Base-by-base conservation (phyloP, 2,797 vertebrate genomes). In the Rhinogobio ventralis region DNA sequence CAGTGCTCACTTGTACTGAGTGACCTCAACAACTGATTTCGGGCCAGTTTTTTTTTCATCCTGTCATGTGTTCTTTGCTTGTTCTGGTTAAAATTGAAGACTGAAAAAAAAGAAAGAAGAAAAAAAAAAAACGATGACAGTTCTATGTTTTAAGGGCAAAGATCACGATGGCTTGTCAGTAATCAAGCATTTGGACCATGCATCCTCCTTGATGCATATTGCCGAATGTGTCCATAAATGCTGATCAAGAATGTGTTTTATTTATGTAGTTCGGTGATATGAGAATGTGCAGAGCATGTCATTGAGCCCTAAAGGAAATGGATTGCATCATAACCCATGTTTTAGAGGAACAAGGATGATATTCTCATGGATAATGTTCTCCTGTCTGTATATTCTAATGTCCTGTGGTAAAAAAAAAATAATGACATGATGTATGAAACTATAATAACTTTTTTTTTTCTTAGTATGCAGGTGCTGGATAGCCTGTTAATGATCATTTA, bases 401-500 rank as follows among this genome's bases (percentile, higher is more conserved):
- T 93, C 87, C 83, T 91, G 87, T 89, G 75, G 87, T 82, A 49
- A 69, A 86, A 89, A 86, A 85, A 87, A 64, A 82, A 71, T 86
- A 82, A 87, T 39, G 66, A 92, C 90, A 90, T 84, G 85, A 91
- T 93, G 89, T 92, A 87, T 83, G 79, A 89, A 86, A 88, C 90
- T 88, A 87, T 90, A 81, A 89, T 88, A 91, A 91, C 92, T 83
- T 89, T 89, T 80, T n/a, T 53, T 66, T 80, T 81, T 92, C 90
- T 91, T 91, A 90, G 88, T 88, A 88, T 89, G 87, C 94, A 93
- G 94, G 93, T 93, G 93, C 94, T 92, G 93, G 93, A 93, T 91
- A 93, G 92, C 94, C 95, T 96, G 93, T 93, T 91, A 81, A 90
- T 88, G 80, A 93, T 89, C 87, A 93, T 94, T 94, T 93, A 90